Evolutionary conservation across 2,797 vertebrate species (phyloP).

Genomic region (Myotis myotis): DNA sequence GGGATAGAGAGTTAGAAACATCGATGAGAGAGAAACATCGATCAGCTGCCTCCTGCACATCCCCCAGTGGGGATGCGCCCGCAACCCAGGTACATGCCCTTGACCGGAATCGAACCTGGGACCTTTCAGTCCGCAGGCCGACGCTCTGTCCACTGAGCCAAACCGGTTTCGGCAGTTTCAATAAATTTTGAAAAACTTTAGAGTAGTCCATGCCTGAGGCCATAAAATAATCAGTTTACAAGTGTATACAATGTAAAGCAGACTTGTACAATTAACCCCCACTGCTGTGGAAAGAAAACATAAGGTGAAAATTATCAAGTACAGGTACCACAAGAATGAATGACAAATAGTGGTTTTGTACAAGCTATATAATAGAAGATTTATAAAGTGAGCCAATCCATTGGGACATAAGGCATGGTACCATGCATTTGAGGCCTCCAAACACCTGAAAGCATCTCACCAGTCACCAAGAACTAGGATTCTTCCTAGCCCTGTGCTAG

Average conservation of each 20-base stretch:
- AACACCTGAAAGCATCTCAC: background rate
- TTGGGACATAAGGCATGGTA: background rate
- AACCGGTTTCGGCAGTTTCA: too few species aligned
- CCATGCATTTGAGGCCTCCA: background rate
- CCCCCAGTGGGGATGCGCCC: too few species aligned
- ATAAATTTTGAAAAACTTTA: background rate
- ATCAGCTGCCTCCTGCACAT: too few species aligned
- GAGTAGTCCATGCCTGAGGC: background rate
- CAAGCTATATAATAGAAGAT: background rate
- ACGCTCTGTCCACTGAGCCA: too few species aligned
- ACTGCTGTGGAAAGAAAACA: background rate
- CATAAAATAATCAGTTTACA: slow-evolving; percentile 28
- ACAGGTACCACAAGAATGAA: background rate
- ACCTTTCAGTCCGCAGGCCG: too few species aligned
- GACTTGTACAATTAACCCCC: background rate
- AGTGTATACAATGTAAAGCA: background rate
- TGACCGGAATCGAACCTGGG: too few species aligned
- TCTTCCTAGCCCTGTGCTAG: background rate
- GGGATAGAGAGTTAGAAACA: too few species aligned
- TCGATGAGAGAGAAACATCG: too few species aligned
- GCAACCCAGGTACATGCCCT: too few species aligned
- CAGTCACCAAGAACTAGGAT: background rate
- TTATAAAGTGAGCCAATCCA: background rate
- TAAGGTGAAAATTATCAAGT: background rate
- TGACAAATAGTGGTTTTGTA: background rate